These are phyloP conservation scores for Dimorphilus gyrociliatus DNA, from an alignment of 2,888 invertebrate species.

Conservation along the genomic window DNA sequence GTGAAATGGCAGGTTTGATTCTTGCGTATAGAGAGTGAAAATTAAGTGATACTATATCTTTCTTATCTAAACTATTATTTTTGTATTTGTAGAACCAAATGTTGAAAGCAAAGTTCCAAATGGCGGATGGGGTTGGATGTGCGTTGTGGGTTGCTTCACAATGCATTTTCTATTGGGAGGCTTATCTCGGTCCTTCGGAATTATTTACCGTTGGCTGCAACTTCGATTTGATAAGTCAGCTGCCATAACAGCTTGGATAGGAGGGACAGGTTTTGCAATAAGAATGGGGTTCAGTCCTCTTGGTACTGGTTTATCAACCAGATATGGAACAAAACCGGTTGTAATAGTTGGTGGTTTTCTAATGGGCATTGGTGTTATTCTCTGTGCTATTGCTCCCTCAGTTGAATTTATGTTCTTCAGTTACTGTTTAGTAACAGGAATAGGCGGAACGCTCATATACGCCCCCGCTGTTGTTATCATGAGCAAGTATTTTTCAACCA, in stretches of 20 bases:
- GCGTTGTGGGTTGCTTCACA: slow-evolving; percentile 6
- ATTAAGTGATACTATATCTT: too few species aligned
- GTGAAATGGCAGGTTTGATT: too few species aligned
- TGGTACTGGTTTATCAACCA: slow-evolving; percentile 3
- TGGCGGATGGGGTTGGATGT: slow-evolving; percentile 7
- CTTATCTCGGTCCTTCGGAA: slow-evolving; percentile 5
- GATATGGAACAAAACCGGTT: slow-evolving; percentile 4
- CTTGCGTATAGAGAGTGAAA: too few species aligned
- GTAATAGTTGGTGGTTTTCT: slow-evolving; percentile 6
- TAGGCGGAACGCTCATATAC: slow-evolving; percentile 7
- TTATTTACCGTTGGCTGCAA: slow-evolving; percentile 5
- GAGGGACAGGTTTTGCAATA: slow-evolving; percentile 4
- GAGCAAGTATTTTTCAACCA: slow-evolving; percentile 6
- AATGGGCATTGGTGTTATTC: slow-evolving; percentile 3
- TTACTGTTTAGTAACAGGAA: slow-evolving; percentile 5
- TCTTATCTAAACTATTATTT: too few species aligned
- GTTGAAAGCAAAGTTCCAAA: too few species aligned
- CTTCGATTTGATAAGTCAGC: slow-evolving; percentile 4
- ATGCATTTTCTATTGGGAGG: slow-evolving; percentile 7
- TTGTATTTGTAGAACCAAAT: too few species aligned
- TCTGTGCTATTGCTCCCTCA: slow-evolving; percentile 5
- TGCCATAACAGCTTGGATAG: slow-evolving; percentile 7
- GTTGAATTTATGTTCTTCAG: slow-evolving; percentile 8
- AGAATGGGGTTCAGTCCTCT: slow-evolving; percentile 6
- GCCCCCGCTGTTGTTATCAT: slow-evolving; percentile 7